Base-by-base conservation (phyloP, 2,113 vertebrate species). In the Grammomys dolichurus region DNA sequence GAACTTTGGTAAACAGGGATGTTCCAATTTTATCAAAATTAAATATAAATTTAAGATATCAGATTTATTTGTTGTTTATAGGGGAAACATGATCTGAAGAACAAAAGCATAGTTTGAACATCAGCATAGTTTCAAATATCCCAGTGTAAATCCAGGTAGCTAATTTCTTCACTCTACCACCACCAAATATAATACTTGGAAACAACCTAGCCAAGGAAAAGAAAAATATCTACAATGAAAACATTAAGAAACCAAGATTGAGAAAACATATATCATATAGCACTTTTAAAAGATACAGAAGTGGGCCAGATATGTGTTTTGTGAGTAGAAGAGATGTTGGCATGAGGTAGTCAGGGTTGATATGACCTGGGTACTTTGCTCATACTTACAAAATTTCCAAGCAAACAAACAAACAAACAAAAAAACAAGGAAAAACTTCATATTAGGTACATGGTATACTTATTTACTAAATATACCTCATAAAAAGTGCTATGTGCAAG, bases 401-500 rank as follows among this genome's bases (percentile, higher is more conserved):
- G 33, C 28, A 78, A 78, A 16, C 40, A 40, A 40, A 40, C 40
- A 40, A 40, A 40, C 40, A 40, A 40, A 40, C 40, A 40, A 40
- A 1, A 19, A 78, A 51, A 78, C 28, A 33, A 51, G 2, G 14
- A 48, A 48, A 51, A 78, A 20, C 4, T 69, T 87, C 70, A 5
- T 58, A 40, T 60, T 82, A 56, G 9, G 65, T 1, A 33, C 7
- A 69, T 0, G 20, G 24, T 60, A 31, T 31, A 19, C 20, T 60
- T 43, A 75, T 9, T 87, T 77, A 46, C 60, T 69, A 63, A 70
- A 1, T 20, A 10, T 24, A 60, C 0, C 5, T 46, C 31, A 22
- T 7, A 88, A 31, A 0, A 0, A 26, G 6, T 40, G 1, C 2
- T 75, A 40, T 85, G 2, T 16, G 46, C 8, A 8, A 0, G 20